Evolutionary conservation across 1,140 invertebrate species (phyloP).

Genomic region (Brachystomella parvula): DNA sequence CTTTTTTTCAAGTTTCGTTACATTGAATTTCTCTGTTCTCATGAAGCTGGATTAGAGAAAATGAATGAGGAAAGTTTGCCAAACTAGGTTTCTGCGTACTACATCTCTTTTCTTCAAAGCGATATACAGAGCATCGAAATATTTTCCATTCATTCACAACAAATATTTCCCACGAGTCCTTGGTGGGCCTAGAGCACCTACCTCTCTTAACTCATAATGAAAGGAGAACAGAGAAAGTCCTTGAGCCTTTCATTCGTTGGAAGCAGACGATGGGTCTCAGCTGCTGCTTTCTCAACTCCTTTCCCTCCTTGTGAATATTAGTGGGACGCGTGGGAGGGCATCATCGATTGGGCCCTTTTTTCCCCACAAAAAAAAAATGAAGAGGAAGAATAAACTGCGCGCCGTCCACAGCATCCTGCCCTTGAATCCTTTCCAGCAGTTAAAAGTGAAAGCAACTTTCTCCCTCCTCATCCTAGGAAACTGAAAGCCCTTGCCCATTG

Average conservation of each 20-base stretch:
- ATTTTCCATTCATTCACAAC: conserved; percentile 8
- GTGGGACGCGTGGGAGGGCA: conserved; percentile 4
- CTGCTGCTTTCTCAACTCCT: background rate
- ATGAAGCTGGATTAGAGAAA: background rate
- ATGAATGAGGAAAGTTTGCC: background rate
- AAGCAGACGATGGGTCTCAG: background rate
- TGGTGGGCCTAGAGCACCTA: background rate
- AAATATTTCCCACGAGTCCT: background rate
- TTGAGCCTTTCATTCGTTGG: too few species aligned
- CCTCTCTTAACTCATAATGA: too few species aligned
- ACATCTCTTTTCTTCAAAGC: background rate
- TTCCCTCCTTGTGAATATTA: background rate
- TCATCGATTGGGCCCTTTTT: background rate
- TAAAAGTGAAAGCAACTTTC: background rate
- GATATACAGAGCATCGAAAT: background rate
- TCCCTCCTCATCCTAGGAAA: background rate
- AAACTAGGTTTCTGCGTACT: too few species aligned
- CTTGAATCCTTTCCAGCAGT: background rate
- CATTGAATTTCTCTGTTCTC: too few species aligned
- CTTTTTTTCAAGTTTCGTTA: too few species aligned
- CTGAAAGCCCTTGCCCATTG: background rate
- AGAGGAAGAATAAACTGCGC: too few species aligned
- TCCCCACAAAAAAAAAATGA: background rate
- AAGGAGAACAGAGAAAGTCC: conserved; percentile 1
- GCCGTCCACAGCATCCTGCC: too few species aligned